Evolutionary conservation across 2,888 invertebrate species (phyloP), one percentile per base, ranked within the genome.

Genomic region (Archips xylosteana): DNA sequence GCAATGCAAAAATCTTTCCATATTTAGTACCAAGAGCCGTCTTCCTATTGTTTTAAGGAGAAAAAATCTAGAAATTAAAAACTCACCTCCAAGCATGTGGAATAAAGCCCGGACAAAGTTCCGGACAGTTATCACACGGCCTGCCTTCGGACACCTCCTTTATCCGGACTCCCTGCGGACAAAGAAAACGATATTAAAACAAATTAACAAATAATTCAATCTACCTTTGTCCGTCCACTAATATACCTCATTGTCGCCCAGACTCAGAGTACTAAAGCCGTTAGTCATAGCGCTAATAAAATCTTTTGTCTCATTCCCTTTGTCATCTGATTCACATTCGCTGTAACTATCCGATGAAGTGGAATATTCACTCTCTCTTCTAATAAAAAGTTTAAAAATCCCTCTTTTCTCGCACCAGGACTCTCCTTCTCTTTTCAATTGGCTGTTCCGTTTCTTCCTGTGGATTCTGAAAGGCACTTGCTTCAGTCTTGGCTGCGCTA

Each of bases 111-210:
- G 97, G 95, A 88, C 98, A 98, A 76, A 96, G 95, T 83, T 97
- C 97, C 72, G 96, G 96, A 87, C 98, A 98, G 85, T 96, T 96
- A 85, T 97, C 96, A 85, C 98, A 98, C 57, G 97, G 97, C 82
- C 97, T 97, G 36, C 98, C 98, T 80, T 97, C 97, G 76, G 98
- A 97, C 67, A 97, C 95, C 92, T 98, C 98, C 84, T 97, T 97
- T 85, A 98, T 97, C 83, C 97, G 95, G 76, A 97, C 97, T 78
- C 97, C 97, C 98, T 98, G 96, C 2, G 95, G 95, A 82, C 81
- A 86, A 83, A 80, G 70, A 75, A 75, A 76, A 69, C 39, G 71
- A 12, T 70, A 63, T 66, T 62, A 3, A 23, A n/a, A 57, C 34
- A 69, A 67, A 36, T 32, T 60, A 39, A 42, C 23, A 54, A 59